Percentiles rank a stretch among this genome's conserved stretches.
phyloP scores from a whole-genome alignment of 2,113 vertebrate species.

The Scartelaos histophorus region DNA sequence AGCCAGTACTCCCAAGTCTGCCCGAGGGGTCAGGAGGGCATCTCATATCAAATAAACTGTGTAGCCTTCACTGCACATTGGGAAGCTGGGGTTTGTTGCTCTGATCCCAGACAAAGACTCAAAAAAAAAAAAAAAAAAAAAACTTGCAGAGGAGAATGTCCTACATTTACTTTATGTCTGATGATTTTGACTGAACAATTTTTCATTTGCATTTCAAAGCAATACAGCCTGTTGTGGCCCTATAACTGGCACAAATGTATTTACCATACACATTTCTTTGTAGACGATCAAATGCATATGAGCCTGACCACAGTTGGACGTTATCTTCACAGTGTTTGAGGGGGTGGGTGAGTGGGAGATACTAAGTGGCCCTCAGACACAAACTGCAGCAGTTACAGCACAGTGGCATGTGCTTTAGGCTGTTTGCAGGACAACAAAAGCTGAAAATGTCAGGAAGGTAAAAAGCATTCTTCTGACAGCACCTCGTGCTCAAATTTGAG shows the following conservation, averaged over 20 bases:
- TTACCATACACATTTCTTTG: neutral
- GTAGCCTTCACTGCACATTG: neutral
- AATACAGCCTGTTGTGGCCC: neutral
- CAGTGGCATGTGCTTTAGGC: neutral
- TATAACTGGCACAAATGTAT: neutral
- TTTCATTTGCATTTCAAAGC: neutral
- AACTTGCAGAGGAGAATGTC: neutral
- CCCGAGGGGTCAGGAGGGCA: too few relatives aligned
- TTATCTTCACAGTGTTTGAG: slow-evolving; percentile 1
- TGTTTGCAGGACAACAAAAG: neutral
- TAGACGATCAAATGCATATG: neutral
- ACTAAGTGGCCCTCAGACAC: slow-evolving; percentile 14
- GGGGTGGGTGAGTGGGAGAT: slow-evolving; percentile 18
- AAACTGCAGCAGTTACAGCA: slow-evolving; percentile 18
- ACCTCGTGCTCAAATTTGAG: neutral
- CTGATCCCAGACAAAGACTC: neutral
- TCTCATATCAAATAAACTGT: neutral
- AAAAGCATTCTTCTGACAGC: neutral
- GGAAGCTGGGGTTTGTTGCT: neutral
- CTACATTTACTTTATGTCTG: neutral
- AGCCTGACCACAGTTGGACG: slow-evolving; percentile 14
- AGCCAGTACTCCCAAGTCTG: neutral
- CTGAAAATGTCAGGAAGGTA: slow-evolving; percentile 1
- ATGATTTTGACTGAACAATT: neutral
- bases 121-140: neutral